phyloP scores from a whole-genome alignment of 2,797 vertebrate genomes.

The Notamacropus eugenii region DNA sequence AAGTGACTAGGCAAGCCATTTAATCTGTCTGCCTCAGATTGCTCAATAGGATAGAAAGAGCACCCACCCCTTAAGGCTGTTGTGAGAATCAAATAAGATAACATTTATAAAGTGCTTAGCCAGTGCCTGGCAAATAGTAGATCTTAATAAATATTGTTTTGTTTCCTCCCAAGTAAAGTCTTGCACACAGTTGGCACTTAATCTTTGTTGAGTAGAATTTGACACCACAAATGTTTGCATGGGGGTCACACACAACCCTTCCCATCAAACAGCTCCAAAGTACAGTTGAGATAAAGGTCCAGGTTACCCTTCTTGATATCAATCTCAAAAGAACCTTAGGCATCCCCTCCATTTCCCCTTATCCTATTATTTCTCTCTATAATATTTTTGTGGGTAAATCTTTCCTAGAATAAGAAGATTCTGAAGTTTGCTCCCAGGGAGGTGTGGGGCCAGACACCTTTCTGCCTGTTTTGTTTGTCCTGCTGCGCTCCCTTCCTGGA shows the following conservation, averaged over 20 bases:
- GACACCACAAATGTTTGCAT: background rate
- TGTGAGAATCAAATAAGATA: background rate
- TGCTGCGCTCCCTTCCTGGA: background rate
- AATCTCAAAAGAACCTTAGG: background rate
- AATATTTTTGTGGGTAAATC: background rate
- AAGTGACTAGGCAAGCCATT: background rate
- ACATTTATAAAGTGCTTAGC: background rate
- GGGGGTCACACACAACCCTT: background rate
- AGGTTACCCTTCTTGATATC: background rate
- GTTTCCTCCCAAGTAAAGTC: background rate
- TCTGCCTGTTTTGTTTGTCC: background rate
- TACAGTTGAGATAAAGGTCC: background rate
- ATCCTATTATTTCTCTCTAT: background rate
- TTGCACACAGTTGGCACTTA: background rate
- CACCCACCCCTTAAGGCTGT: background rate
- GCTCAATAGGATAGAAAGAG: background rate
- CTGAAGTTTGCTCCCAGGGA: background rate
- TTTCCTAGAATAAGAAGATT: background rate
- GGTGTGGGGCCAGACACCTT: background rate
- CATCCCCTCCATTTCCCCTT: background rate
- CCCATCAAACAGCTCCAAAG: background rate
- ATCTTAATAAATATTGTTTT: background rate
- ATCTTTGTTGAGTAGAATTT: background rate
- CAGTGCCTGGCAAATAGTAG: no score
- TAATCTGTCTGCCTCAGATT: background rate